Conservation (phyloP, 2,888 invertebrate genomes). For the Drosophila anomalata region DNA sequence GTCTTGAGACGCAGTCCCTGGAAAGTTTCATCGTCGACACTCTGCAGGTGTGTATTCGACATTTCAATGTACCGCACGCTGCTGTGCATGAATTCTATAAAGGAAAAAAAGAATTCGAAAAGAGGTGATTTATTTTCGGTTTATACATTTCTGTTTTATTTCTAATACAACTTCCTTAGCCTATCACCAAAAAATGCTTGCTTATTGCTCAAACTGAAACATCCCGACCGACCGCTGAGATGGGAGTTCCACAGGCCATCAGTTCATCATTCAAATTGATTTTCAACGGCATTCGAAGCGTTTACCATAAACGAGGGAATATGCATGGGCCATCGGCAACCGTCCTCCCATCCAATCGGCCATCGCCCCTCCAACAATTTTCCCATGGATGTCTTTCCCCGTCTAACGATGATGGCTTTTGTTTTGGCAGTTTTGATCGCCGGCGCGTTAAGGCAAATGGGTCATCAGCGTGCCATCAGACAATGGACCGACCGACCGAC, state of each 20-base stretch:
- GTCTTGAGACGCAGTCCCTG: constrained; percentile 91
- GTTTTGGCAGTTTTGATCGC: constrained; percentile 78
- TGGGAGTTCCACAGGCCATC: constrained; percentile 30
- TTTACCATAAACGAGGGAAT: constrained; percentile 69
- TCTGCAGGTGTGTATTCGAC: constrained; percentile 91
- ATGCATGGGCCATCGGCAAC: constrained; percentile 11
- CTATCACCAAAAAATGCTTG: too few relatives aligned
- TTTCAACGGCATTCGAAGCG: constrained; percentile 77
- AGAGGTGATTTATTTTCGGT: too few relatives aligned
- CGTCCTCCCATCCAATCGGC: neutral
- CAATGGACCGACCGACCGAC: constrained; percentile 49
- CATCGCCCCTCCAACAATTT: constrained; percentile 2
- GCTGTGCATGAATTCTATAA: constrained; percentile 91
- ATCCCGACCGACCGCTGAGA: constrained; percentile 24
- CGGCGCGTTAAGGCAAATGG: constrained; percentile 77
- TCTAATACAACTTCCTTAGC: neutral
- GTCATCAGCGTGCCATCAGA: constrained; percentile 75
- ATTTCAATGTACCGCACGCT: constrained; percentile 93
- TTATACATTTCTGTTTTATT: neutral
- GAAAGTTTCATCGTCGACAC: constrained; percentile 91
- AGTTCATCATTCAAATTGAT: constrained; percentile 79
- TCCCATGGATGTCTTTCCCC: constrained; percentile 34
- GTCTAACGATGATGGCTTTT: constrained; percentile 79
- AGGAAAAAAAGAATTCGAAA: neutral
- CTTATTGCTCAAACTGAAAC: constrained; percentile 30